Percentiles rank a stretch among this genome's conserved stretches.
Evolutionary conservation across 1,140 invertebrate genomes (phyloP).

Genomic region (Colletes gigas): DNA sequence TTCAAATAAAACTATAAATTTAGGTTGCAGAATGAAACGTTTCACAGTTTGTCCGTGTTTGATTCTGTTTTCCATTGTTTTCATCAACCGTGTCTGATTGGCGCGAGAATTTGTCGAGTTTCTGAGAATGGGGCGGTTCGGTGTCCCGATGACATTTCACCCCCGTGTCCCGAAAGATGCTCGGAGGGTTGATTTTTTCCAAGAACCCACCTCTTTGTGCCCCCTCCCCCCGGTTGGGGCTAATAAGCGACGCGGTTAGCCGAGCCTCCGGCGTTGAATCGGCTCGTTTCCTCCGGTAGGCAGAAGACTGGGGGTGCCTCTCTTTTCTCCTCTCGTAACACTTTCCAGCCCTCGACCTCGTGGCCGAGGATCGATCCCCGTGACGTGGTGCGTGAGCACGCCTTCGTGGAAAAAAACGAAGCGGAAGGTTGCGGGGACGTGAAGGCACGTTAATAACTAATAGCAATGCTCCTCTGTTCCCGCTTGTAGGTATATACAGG

Average conservation of each 20-base stretch:
- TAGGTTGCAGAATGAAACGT: no score
- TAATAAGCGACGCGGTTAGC: constrained; percentile 20
- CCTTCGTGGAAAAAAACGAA: constrained; percentile 53
- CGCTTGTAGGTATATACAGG: neutral
- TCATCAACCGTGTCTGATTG: no score
- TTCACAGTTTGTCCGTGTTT: no score
- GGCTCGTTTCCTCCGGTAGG: constrained; percentile 31
- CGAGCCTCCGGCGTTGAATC: constrained; percentile 30
- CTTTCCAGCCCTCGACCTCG: constrained; percentile 67
- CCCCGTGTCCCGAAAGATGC: neutral
- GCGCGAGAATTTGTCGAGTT: neutral
- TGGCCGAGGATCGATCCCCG: constrained; percentile 64
- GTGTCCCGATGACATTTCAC: constrained; percentile 27
- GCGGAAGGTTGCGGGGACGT: constrained; percentile 18
- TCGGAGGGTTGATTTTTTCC: neutral
- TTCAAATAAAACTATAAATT: no score
- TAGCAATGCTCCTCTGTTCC: constrained; percentile 32
- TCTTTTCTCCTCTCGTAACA: constrained; percentile 55
- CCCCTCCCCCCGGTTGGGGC: neutral
- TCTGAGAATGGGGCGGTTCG: neutral
- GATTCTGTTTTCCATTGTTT: no score
- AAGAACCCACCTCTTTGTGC: neutral
- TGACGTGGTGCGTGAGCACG: constrained; percentile 66
- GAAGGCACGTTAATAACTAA: constrained; percentile 64
- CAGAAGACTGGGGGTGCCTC: constrained; percentile 1